Evolutionary conservation across 2,113 vertebrate genomes (phyloP), one percentile per base, ranked within the genome.

Genomic region (Setophaga kirtlandii): DNA sequence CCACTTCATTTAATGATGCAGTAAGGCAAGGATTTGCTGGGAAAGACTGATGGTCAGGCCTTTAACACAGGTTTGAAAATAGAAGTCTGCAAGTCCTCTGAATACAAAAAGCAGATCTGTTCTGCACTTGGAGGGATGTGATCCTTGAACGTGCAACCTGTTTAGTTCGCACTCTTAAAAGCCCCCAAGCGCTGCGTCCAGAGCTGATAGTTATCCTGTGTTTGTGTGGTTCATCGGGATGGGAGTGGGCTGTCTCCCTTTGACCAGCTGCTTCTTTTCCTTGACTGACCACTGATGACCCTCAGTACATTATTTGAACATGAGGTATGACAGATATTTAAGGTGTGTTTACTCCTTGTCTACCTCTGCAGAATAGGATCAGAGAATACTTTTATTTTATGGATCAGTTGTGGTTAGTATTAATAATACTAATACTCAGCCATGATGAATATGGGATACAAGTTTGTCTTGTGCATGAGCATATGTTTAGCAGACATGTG

Each of bases 1-100:
- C 17, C 28, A 5, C 23, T 46, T 37, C 0, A 1, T 73, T 55
- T 55, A 59, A 22, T n/a, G 37, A 19, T 68, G 6, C 0, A 0
- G 17, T 35, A 8, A 52, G 37, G 5, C 2, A 10, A 56, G 27
- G 17, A 10, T 75, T 82, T 75, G 10, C 27, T 56, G 41, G 31
- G 50, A 39, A 50, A 42, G 55, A 28, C 28, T 56, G 30, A 4
- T 24, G 42, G 17, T 63, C 44, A 46, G 35, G 28, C 55, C 41
- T 77, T 81, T 30, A 69, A 31, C 6, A 17, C 30, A 44, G 17
- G 9, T 77, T 69, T 59, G 18, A 62, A 77, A n/a, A 37, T 24
- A 12, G 33, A 83, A 58, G 15, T 39, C 13, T 77, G 41, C 31
- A n/a, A 83, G 37, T 46, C 6, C 10, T 63, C 14, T 3, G 5